These are phyloP conservation scores for Castor canadensis DNA, from an alignment of 2,113 vertebrate genomes.

Conservation along the genomic window DNA sequence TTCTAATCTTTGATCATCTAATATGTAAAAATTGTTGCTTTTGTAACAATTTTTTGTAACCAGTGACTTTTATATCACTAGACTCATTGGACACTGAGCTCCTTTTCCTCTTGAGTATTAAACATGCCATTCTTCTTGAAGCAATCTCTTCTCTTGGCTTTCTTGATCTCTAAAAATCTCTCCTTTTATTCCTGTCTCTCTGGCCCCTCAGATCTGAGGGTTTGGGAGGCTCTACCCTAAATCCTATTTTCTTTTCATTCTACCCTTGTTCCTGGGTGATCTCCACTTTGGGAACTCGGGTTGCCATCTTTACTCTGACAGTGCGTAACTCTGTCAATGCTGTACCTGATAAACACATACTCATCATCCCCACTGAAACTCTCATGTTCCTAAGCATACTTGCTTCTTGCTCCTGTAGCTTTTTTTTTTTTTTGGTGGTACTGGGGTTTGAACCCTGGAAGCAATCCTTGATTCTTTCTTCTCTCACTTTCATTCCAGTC, in stretches of 20 bases:
- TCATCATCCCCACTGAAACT: neutral
- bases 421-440: neutral
- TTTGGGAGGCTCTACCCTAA: neutral
- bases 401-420: neutral
- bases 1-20: constrained; percentile 5
- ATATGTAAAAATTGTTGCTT: neutral
- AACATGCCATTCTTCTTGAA: neutral
- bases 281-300: neutral
- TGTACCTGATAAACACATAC: neutral
- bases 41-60: too few species aligned
- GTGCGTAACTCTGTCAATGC: neutral
- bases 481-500: neutral
- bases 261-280: neutral
- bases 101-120: neutral
- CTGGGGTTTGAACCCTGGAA: neutral
- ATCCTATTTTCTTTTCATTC: neutral
- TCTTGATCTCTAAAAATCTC: neutral
- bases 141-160: neutral
- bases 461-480: neutral
- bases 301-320: neutral
- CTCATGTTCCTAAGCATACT: neutral
- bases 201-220: neutral
- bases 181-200: neutral
- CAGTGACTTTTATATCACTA: neutral
- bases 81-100: neutral